Evolutionary conservation across 2,888 invertebrate genomes (phyloP), one percentile per base, ranked within the genome.

Genomic region (Carpatolechia fugitivella): DNA sequence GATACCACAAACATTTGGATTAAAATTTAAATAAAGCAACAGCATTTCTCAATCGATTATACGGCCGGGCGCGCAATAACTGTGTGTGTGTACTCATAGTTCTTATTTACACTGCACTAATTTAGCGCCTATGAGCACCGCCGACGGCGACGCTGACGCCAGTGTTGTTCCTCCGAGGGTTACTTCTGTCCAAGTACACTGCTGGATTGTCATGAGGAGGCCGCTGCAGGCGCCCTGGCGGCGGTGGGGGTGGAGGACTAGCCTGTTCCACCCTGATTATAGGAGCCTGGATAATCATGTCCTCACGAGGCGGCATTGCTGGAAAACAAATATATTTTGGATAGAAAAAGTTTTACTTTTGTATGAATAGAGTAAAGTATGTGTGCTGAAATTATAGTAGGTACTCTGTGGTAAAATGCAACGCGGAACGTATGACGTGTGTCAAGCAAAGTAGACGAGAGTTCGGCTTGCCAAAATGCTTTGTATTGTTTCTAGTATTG

Each of bases 281-380:
- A 59, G 77, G 79, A 35, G 82, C 78, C 61, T 75, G 80, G 46
- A 76, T 63, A 55, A 81, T 75, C 58, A 78, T 60, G 64, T 87
- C 84, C 68, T 87, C 81, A 55, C 87, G 87, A 63, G 89, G 89
- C 63, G 89, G 73, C 89, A 89, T 89, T 41, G 57, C 82, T 80
- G 77, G 29, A 74, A 64, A 36, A 13, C 20, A 44, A 44, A 44
- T 24, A 33, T 3, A 33, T 6, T 33, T 6, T 8, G 4, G 33
- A 33, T 6, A 11, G 10, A 10, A 8, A 8, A 11, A 33, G 5
- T 6, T 3, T 24, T 24, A 24, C 3, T 24, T 24, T 24, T 4
- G 24, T 24, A 24, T n/a, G n/a, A n/a, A n/a, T n/a, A n/a, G n/a
- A n/a, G n/a, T n/a, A n/a, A n/a, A n/a, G n/a, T n/a, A n/a, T n/a